Evolutionary conservation across 2,888 invertebrate genomes (phyloP).

Genomic region (Suillia variegata): DNA sequence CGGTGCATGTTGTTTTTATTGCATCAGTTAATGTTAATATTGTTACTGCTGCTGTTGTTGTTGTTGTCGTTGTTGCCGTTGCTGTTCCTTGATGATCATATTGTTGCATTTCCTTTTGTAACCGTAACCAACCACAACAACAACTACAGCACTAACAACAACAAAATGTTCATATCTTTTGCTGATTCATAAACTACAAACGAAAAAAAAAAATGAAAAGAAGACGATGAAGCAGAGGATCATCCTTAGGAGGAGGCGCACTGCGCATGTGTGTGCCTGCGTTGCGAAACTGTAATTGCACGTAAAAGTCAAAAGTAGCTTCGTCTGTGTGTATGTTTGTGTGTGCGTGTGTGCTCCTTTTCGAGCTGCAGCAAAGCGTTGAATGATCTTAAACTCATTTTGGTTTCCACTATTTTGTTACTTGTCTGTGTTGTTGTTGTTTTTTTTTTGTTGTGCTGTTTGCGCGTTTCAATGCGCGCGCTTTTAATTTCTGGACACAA

Average conservation of each 20-base stretch:
- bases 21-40: constrained; percentile 18
- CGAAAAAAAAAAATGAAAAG: neutral
- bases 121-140: neutral
- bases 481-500: neutral
- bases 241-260: no score
- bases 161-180: constrained; percentile 28
- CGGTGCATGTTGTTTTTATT: constrained; percentile 15
- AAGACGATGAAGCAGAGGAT: neutral
- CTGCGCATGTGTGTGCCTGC: no score
- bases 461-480: neutral
- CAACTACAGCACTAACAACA: constrained; percentile 11
- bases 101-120: neutral
- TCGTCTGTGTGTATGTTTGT: neutral
- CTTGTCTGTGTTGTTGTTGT: no score
- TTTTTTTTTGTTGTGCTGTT: neutral
- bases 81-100: neutral
- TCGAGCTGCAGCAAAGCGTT: neutral
- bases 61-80: constrained; percentile 18
- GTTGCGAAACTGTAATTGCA: neutral
- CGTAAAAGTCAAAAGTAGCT: neutral
- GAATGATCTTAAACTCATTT: neutral
- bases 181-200: constrained; percentile 32
- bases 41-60: constrained; percentile 12
- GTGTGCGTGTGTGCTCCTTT: neutral
- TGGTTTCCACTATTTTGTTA: no score